Base-by-base conservation (phyloP, 2,888 invertebrate species). In the Acleris cristana region DNA sequence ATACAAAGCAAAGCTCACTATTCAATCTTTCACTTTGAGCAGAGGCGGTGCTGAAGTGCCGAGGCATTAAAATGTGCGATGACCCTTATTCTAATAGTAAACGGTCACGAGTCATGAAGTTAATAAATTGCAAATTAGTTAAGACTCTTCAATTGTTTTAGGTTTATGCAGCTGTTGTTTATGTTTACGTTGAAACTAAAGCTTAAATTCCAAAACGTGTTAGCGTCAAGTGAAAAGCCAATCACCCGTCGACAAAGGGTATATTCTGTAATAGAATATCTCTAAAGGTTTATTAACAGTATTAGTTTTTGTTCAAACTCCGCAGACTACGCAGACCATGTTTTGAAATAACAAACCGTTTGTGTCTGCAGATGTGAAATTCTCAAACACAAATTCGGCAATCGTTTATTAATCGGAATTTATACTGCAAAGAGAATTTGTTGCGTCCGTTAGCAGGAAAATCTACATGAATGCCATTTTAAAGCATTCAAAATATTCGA, bases 61-160 rank as follows among this genome's bases (percentile, higher is more conserved):
- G 26, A 26, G 26, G 8, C 7, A 8, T 26, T 26, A 26, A 2
- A 26, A 26, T 26, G 26, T 26, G 26, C 26, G 26, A 26, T 26
- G 26, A 26, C 26, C 26, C 2, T 26, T 40, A 14, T 40, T 40
- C 3, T 1, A 40, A 40, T 2, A 12, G 14, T 23, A 40, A 44
- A 16, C 40, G 23, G 18, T 48, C 6, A 48, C n/a, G 48, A 16
- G 5, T 48, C n/a, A 48, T 48, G 16, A n/a, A 48, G 8, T 48
- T 67, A 8, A 62, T 26, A 55, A 58, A 48, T 66, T 62, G 53
- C 18, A 67, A 67, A 67, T 62, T 40, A 66, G 34, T 40, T 40
- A 16, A 45, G 34, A 18, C 34, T 44, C 19, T 62, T 66, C 26
- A 44, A 26, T 12, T 45, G 21, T 52, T 30, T 21, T 19, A 7